Conservation (phyloP, 2,888 invertebrate genomes). For the Folsomia manolachei region DNA sequence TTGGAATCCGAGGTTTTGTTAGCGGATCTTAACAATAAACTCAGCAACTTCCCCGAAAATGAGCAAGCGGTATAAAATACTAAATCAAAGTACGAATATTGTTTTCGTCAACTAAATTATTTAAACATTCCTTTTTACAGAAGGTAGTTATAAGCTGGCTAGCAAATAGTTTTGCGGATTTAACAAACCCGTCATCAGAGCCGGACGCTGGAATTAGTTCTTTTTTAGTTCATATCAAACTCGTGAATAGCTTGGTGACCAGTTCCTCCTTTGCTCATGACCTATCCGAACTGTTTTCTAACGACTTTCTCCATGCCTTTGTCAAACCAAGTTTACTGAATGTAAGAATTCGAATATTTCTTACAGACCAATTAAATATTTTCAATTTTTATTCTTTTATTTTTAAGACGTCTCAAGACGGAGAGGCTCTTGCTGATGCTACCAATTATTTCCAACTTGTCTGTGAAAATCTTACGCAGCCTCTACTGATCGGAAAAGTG, state of each 20-base stretch:
- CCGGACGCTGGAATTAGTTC: conserved; percentile 13
- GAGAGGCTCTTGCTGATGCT: conserved; percentile 39
- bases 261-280: conserved; percentile 30
- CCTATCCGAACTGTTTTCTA: conserved; percentile 25
- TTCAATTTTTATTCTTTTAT: too few species aligned
- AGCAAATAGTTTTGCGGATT: conserved; percentile 32
- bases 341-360: neutral
- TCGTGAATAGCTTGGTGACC: conserved; percentile 28
- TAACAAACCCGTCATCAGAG: conserved; percentile 21
- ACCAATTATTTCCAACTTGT: conserved; percentile 45
- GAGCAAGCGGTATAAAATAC: conserved; percentile 13
- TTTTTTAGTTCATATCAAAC: conserved; percentile 22
- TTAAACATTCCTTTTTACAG: conserved; percentile 14
- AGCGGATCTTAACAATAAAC: conserved; percentile 7
- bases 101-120: too few species aligned
- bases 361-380: too few species aligned
- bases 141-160: conserved; percentile 37
- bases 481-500: conserved; percentile 37
- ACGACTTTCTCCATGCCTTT: conserved; percentile 24
- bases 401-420: conserved; percentile 9
- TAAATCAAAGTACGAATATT: too few species aligned
- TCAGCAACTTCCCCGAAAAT: conserved; percentile 1
- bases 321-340: conserved; percentile 30
- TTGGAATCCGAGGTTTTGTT: conserved; percentile 14
- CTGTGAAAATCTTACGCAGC: conserved; percentile 46